phyloP scores from a whole-genome alignment of 2,113 vertebrate genomes.

The Cichladusa arquata region DNA sequence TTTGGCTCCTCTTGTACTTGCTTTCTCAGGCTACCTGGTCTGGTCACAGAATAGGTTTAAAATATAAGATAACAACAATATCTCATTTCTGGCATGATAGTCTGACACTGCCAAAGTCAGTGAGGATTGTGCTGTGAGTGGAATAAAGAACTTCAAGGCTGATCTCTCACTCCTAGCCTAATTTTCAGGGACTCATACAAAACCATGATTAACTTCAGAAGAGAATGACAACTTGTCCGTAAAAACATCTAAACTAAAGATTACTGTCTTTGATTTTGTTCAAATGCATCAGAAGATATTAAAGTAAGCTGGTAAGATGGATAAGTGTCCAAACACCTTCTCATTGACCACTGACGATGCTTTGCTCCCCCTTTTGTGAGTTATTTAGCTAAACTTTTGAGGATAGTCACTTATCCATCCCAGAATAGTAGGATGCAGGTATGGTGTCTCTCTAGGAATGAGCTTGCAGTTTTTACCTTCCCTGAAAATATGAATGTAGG shows the following conservation, averaged over 20 bases:
- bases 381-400: background rate
- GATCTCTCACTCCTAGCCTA: background rate
- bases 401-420: background rate
- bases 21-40: background rate
- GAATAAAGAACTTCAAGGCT: background rate
- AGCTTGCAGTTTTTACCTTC: background rate
- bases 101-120: background rate
- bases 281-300: background rate
- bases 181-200: background rate
- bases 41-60: background rate
- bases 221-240: background rate
- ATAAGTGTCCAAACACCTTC: background rate
- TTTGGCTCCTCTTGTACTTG: background rate
- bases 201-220: background rate
- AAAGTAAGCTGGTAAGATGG: background rate
- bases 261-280: background rate
- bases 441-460: background rate
- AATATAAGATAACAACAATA: background rate
- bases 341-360: background rate
- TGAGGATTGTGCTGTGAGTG: background rate
- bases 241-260: background rate
- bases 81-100: background rate
- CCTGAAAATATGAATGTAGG: background rate
- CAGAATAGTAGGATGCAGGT: background rate
- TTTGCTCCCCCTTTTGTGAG: background rate